Evolutionary conservation across 2,888 invertebrate species (phyloP).

Genomic region (Orthosia incerta): DNA sequence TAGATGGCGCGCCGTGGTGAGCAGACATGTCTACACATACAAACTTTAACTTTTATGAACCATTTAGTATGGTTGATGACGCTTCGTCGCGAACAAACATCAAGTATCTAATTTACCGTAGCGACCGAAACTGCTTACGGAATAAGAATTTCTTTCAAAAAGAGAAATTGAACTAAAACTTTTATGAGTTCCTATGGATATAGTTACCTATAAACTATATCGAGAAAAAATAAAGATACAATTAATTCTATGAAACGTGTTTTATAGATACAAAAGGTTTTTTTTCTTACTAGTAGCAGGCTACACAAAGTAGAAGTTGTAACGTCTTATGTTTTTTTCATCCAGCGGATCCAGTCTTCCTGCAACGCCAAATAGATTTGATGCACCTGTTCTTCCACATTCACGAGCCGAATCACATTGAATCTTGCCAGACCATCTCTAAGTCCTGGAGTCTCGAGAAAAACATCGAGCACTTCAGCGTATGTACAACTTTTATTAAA

Average conservation of each 20-base stretch:
- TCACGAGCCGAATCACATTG: slow-evolving; percentile 91
- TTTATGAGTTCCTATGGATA: not conserved
- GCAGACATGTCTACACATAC: too few species aligned
- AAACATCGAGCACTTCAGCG: slow-evolving; percentile 88
- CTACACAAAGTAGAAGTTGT: not conserved
- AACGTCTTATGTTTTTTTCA: slow-evolving; percentile 21
- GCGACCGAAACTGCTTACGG: not conserved
- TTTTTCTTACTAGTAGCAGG: too few species aligned
- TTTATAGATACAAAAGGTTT: not conserved
- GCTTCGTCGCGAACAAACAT: too few species aligned
- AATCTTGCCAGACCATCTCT: slow-evolving; percentile 87
- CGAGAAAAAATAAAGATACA: too few species aligned
- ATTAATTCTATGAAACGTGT: not conserved
- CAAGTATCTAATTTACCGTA: not conserved
- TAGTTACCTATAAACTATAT: too few species aligned
- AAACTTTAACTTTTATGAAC: too few species aligned
- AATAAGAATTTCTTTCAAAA: not conserved
- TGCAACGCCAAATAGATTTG: slow-evolving; percentile 84
- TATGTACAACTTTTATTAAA: slow-evolving; percentile 60
- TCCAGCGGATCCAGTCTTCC: slow-evolving; percentile 88
- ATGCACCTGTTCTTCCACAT: slow-evolving; percentile 86
- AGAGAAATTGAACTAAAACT: not conserved
- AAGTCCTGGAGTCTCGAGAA: slow-evolving; percentile 88
- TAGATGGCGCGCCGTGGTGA: too few species aligned
- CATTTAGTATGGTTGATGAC: too few species aligned